Evolutionary conservation across 2,113 vertebrate species (phyloP).

Genomic region (Plestiodon gilberti): DNA sequence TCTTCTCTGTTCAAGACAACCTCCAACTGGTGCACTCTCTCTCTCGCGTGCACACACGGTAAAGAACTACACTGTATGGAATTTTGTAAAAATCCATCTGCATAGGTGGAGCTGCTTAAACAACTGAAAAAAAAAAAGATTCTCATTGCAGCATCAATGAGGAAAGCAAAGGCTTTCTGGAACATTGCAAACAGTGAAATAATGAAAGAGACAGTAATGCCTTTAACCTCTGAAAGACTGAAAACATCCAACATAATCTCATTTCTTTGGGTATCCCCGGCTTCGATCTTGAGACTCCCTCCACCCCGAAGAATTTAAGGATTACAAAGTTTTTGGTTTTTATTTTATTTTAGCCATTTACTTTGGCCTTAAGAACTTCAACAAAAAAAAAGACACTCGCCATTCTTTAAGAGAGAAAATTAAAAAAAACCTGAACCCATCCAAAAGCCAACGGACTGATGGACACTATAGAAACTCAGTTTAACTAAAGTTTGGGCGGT

Average conservation of each 20-base stretch:
- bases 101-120: background rate
- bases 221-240: conserved; percentile 40
- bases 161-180: background rate
- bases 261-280: conserved; percentile 11
- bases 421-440: background rate
- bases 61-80: background rate
- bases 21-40: conserved; percentile 44
- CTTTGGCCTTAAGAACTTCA: conserved; percentile 52
- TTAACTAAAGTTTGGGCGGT: background rate
- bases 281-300: conserved; percentile 17
- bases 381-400: conserved; percentile 36
- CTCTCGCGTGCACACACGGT: background rate
- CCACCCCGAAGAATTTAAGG: conserved; percentile 50
- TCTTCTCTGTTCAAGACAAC: background rate
- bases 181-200: conserved; percentile 11
- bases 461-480: background rate
- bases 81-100: background rate
- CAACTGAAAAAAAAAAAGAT: background rate
- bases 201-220: conserved; percentile 51
- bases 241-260: conserved; percentile 11
- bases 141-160: background rate
- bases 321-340: conserved; percentile 62
- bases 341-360: conserved; percentile 45
- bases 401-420: conserved; percentile 37
- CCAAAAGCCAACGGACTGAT: conserved; percentile 8